Base-by-base conservation (phyloP, 2,888 invertebrate species). In the Acrobasis suavella region DNA sequence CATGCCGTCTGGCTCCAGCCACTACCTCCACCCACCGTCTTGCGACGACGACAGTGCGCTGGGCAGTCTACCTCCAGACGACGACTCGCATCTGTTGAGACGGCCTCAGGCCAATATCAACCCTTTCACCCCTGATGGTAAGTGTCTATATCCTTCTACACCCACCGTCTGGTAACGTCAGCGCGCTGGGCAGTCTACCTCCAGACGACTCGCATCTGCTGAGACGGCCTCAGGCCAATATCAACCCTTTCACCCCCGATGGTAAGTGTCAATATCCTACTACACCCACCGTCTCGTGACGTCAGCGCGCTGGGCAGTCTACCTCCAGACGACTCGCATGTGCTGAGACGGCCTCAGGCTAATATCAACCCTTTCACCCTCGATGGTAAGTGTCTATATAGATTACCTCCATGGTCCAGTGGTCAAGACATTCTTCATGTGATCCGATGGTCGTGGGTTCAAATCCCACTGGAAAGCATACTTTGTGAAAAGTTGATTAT, bases 311-410 rank as follows among this genome's bases (percentile, higher is more conserved):
- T 91, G 0, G 89, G 89, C 64, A 89, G 89, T 64, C 72, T 90
- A n/a, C 87, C 86, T 0, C 86, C 93, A 0, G 92, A 93, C 64
- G 92, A 55, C 32, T 55, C 39, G 9, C 8, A 16, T 1, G 16
- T 39, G 39, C 38, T 55, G 39, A 37, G 15, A 6, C 91, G 93
- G 64, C 94, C 95, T 0, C 78, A 93, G 0, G 96, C 95, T 38
- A 97, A 97, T 86, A 94, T 97, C 54, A 97, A 97, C 87, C 97
- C 97, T 0, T 97, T 97, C 75, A 96, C 96, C 6, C 96, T 96
- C 6, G 95, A 95, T 75, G 96, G 95, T 95, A 62, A 79, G 78
- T 67, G 14, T 12, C n/a, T 10, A 22, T 9, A 32, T 51, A n/a
- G n/a, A n/a, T n/a, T n/a, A n/a, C n/a, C n/a, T n/a, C n/a, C n/a